Evolutionary conservation across 2,113 vertebrate species (phyloP), one percentile per base, ranked within the genome.

Genomic region (Pluvialis apricaria): DNA sequence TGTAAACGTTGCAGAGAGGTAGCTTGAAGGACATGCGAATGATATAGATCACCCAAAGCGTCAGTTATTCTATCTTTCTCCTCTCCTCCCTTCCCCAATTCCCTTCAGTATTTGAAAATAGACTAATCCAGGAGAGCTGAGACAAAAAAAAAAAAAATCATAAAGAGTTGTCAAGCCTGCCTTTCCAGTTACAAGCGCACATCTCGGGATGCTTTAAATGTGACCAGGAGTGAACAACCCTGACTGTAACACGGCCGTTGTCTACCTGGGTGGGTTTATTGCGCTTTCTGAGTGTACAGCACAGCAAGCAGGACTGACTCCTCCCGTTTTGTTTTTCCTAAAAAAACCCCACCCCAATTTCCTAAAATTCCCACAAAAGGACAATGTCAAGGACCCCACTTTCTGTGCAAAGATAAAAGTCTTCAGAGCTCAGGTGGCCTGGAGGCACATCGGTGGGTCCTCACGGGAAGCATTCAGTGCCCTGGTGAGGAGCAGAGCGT

Each of bases 401-500:
- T 51, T 31, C 47, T 52, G 4, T 13, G n/a, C 15, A 49, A 57
- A 70, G 25, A 1, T 9, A 57, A 65, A 69, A 65, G 31, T 21
- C 31, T 77, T 69, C 5, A 11, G 54, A 78, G 64, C 34, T 32
- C 28, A 4, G 34, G 52, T 40, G 65, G 24, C 36, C 36, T 24
- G 0, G 0, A 28, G n/a, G 52, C 40, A 12, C 10, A 1, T 6
- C 14, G 1, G 0, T 24, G 54, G 84, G 1, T 25, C 13, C 44
- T 57, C 32, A 0, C 0, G 19, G 42, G 49, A 44, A 31, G 34
- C 15, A 42, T 7, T 4, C 29, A 9, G 52, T 15, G 54, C 54
- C 69, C 20, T 13, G 47, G 6, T 3, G 31, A 62, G 86, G 44
- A 77, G 29, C n/a, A 16, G 3, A 3, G 44, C 1, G 0, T 34